Evolutionary conservation across 2,888 invertebrate genomes (phyloP).

Genomic region (Slavum lentiscoides): DNA sequence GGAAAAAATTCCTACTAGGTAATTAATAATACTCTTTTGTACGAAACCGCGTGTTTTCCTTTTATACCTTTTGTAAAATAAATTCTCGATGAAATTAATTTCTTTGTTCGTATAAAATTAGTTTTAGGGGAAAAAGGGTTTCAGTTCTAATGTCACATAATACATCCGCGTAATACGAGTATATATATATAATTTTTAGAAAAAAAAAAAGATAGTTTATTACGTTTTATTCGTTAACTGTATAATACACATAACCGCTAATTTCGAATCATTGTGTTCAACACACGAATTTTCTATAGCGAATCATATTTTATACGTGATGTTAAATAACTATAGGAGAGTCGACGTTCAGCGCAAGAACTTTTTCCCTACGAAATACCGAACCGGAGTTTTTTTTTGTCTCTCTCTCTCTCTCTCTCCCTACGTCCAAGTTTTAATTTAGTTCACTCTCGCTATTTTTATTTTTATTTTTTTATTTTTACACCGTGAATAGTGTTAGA

Average conservation of each 20-base stretch:
- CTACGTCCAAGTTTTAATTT: constrained; percentile 34
- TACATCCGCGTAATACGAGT: too few species aligned
- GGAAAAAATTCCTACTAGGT: too few species aligned
- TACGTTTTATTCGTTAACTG: not conserved
- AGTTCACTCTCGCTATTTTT: constrained; percentile 19
- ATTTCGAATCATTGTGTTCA: not conserved
- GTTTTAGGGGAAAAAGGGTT: too few species aligned
- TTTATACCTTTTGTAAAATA: too few species aligned
- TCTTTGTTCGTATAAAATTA: too few species aligned
- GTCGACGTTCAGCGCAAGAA: not conserved
- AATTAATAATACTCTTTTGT: too few species aligned
- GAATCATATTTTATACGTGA: not conserved
- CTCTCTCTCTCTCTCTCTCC: not conserved
- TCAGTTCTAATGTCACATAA: too few species aligned
- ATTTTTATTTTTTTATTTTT: not conserved
- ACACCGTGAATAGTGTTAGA: constrained; percentile 38
- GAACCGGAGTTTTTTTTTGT: constrained; percentile 17
- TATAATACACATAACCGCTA: not conserved
- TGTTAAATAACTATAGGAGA: not conserved
- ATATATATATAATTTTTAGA: too few species aligned
- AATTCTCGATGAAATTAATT: too few species aligned
- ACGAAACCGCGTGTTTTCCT: too few species aligned
- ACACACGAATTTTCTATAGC: not conserved
- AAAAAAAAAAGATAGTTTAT: too few species aligned
- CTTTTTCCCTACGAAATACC: constrained; percentile 5